Evolutionary conservation across 2,113 vertebrate genomes (phyloP).

Genomic region (Oncorhynchus masou): DNA sequence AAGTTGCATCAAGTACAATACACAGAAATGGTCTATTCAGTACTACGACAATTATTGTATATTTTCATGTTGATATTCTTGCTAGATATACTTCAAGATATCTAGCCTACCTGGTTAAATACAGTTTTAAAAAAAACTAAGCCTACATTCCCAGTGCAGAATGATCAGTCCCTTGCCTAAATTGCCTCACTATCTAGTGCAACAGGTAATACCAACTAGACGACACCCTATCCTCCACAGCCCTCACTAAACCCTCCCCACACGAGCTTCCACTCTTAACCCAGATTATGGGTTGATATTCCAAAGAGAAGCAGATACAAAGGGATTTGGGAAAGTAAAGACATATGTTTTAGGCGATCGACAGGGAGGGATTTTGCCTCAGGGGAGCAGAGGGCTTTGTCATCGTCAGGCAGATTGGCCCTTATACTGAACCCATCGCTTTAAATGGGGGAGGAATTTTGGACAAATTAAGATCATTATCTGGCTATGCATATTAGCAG

Average conservation of each 20-base stretch:
- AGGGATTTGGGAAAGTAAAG: constrained; percentile 65
- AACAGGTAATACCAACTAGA: constrained; percentile 26
- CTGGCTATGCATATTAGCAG: constrained; percentile 23
- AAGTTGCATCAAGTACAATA: too few relatives aligned
- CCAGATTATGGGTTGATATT: constrained; percentile 64
- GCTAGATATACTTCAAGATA: too few relatives aligned
- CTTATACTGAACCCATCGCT: constrained; percentile 35
- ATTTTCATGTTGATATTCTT: too few relatives aligned
- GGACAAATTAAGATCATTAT: not conserved
- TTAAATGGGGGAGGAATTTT: constrained; percentile 40
- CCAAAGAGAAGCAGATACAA: constrained; percentile 59
- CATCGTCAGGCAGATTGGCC: constrained; percentile 42
- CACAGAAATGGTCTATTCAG: too few relatives aligned
- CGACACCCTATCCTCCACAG: constrained; percentile 20
- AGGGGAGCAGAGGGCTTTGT: constrained; percentile 47
- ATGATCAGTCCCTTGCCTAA: too few relatives aligned
- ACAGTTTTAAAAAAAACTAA: too few relatives aligned
- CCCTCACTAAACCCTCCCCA: constrained; percentile 24
- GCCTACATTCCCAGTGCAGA: too few relatives aligned
- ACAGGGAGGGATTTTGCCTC: constrained; percentile 54
- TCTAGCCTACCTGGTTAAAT: too few relatives aligned
- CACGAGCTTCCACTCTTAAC: constrained; percentile 44
- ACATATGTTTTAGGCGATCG: constrained; percentile 64
- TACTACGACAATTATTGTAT: too few relatives aligned
- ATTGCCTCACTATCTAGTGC: not conserved